Evolutionary conservation across 2,113 vertebrate genomes (phyloP).

Genomic region (Cyprinodon tularosa): DNA sequence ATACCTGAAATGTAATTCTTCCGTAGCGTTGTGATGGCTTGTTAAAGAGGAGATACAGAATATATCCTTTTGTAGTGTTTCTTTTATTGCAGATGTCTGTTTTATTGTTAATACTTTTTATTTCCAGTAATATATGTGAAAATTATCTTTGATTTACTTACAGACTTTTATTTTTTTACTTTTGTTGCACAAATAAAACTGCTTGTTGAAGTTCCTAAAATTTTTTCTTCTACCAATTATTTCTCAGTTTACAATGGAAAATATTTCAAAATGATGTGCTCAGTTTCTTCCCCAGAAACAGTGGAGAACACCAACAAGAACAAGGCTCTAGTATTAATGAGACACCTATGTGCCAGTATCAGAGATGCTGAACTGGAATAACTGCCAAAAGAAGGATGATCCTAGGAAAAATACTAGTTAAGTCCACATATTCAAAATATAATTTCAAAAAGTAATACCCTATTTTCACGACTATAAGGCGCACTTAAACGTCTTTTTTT

Average conservation of each 20-base stretch:
- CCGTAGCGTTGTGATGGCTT: no score
- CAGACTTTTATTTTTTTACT: neutral
- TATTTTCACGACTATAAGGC: no score
- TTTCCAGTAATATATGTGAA: neutral
- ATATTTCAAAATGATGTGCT: conserved; percentile 45
- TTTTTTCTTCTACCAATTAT: conserved; percentile 34
- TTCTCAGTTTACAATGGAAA: conserved; percentile 31
- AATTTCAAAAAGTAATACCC: conserved; percentile 18
- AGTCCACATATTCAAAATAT: conserved; percentile 29
- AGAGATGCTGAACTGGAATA: conserved; percentile 44
- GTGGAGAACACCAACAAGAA: conserved; percentile 40
- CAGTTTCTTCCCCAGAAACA: conserved; percentile 23
- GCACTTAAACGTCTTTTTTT: no score
- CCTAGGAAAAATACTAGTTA: conserved; percentile 31
- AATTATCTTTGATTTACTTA: neutral
- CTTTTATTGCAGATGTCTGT: neutral
- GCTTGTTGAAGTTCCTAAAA: conserved; percentile 51
- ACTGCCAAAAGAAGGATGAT: conserved; percentile 47
- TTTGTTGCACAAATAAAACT: conserved; percentile 48
- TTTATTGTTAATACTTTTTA: neutral
- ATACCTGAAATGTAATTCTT: no score
- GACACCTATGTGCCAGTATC: conserved; percentile 30
- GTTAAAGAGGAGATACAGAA: neutral
- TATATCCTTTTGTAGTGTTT: neutral
- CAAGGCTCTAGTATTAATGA: conserved; percentile 55